Base-by-base conservation (phyloP, 1,140 invertebrate species). In the Danaus melanippus region DNA sequence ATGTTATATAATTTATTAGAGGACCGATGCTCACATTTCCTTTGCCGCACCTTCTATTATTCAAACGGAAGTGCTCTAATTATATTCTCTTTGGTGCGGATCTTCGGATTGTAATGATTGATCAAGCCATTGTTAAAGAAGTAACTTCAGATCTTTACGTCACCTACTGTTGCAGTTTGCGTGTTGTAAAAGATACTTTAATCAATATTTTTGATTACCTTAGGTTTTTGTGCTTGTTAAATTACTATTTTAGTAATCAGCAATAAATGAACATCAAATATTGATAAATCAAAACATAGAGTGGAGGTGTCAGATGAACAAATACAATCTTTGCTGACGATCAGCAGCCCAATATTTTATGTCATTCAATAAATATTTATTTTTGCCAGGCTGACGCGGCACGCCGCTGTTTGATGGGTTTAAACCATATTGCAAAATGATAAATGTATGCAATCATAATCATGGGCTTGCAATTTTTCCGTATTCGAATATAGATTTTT, bases 11-110 rank as follows among this genome's bases (percentile, higher is more conserved):
- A 60, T 65, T 64, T 66, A 76, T 71, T 74, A 69, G 54, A 62
- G 57, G 56, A 66, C 60, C 64, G 71, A 69, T 69, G 71, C 61
- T 67, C 56, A 56, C 63, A 58, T 62, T 70, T 69, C 67, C 68
- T 69, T 66, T 56, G 71, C 56, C 67, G 57, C 76, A 67, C 71
- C 74, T 68, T 69, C 69, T 69, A 79, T 77, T 81, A 75, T 74
- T 74, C 66, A 66, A 53, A 42, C 62, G 67, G 74, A 76, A 67
- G 21, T 32, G 56, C 56, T 71, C 53, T 68, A 75, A 76, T 79
- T 74, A 67, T 66, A 64, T 61, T 32, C 21, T 32, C 21, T 32
- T 32, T 32, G 21, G 21, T 32, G 21, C 21, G 21, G 21, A 32
- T 32, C 21, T 32, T 32, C 21, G 21, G 21, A 32, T 32, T 32